Evolutionary conservation across 2,113 vertebrate species (phyloP).

Genomic region (Mionectes macconnelli): DNA sequence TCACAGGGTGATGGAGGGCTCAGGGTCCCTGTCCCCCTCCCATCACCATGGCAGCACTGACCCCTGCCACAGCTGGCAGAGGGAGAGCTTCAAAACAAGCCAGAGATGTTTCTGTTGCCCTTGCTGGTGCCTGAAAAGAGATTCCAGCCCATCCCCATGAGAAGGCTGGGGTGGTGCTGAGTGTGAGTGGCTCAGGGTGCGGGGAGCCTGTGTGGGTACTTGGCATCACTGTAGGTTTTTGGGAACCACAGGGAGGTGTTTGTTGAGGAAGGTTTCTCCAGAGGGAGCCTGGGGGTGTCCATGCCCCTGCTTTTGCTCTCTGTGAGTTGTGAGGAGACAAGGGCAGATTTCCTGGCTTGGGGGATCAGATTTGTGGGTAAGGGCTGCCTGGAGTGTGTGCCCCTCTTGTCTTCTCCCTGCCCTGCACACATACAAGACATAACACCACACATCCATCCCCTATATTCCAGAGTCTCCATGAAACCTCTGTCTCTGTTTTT

Average conservation of each 20-base stretch:
- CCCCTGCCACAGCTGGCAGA: neutral
- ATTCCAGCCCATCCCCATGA: fast-evolving
- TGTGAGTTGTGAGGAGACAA: fast-evolving
- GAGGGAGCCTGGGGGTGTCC: neutral
- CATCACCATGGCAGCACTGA: neutral
- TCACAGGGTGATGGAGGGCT: neutral
- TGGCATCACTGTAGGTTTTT: neutral
- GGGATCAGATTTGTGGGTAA: neutral
- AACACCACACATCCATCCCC: neutral
- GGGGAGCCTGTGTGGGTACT: neutral
- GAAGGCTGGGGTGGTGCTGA: neutral
- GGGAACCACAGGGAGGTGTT: neutral
- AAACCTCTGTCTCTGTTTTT: no score
- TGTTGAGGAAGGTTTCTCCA: neutral
- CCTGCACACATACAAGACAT: fast-evolving
- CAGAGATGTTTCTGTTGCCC: neutral
- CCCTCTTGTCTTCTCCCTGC: neutral
- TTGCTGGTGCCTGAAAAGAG: neutral
- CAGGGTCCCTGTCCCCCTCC: neutral
- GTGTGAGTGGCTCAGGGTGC: neutral
- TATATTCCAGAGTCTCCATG: fast-evolving
- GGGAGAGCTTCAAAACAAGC: neutral
- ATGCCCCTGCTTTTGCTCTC: neutral
- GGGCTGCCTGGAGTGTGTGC: fast-evolving
- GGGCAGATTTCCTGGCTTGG: neutral